These are phyloP conservation scores for Phytoseiulus persimilis DNA, from an alignment of 2,888 invertebrate species.

Conservation along the genomic window DNA sequence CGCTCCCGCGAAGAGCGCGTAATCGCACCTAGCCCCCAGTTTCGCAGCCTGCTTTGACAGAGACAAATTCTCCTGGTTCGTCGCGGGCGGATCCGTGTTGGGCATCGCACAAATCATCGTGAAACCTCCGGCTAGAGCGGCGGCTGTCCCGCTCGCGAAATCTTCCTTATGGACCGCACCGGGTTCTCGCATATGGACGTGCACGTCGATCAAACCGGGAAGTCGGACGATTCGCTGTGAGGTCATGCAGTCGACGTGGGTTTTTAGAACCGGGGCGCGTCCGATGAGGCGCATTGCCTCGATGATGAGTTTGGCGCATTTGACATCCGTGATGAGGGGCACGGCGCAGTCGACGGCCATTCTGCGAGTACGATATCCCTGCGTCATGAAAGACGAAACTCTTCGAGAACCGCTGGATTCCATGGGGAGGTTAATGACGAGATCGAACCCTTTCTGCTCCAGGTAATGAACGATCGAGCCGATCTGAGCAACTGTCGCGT, in stretches of 20 bases:
- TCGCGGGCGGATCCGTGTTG: constrained; percentile 86
- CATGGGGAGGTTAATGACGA: constrained; percentile 96
- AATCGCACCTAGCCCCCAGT: constrained; percentile 82
- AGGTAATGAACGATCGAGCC: constrained; percentile 83
- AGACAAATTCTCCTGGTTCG: constrained; percentile 68
- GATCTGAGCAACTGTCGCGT: constrained; percentile 63
- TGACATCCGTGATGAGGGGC: constrained; percentile 93
- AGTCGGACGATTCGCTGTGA: constrained; percentile 76
- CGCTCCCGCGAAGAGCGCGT: constrained; percentile 86
- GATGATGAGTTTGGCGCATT: constrained; percentile 91
- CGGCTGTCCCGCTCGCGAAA: constrained; percentile 80
- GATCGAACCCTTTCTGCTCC: constrained; percentile 83
- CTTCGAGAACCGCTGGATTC: constrained; percentile 77
- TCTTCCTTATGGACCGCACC: constrained; percentile 96
- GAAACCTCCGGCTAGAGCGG: constrained; percentile 77
- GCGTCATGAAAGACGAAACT: constrained; percentile 85
- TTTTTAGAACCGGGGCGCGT: constrained; percentile 74
- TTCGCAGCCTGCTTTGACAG: constrained; percentile 74
- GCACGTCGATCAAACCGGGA: constrained; percentile 94
- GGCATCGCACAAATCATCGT: constrained; percentile 97
- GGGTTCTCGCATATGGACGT: constrained; percentile 95
- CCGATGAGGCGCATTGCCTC: constrained; percentile 69
- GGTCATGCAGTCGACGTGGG: constrained; percentile 92
- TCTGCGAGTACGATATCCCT: constrained; percentile 87
- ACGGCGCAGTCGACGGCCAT: constrained; percentile 96